A percentile compares a stretch with the other conserved stretches of the same genome.
Evolutionary conservation across 2,797 vertebrate genomes (phyloP).

Genomic region (Emys orbicularis): DNA sequence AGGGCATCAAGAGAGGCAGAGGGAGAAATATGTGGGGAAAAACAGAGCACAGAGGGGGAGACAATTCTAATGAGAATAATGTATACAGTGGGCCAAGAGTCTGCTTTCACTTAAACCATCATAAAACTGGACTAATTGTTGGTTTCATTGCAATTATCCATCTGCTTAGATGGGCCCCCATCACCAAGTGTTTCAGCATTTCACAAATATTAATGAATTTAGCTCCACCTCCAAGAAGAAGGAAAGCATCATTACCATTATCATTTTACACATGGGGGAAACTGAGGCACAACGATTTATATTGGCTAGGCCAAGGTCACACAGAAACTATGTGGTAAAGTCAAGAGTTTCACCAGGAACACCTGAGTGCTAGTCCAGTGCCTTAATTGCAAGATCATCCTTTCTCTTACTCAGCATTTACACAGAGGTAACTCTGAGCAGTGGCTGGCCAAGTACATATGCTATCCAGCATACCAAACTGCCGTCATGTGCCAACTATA

Average conservation of each 20-base stretch:
- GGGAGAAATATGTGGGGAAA: neutral
- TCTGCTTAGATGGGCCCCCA: rapidly evolving
- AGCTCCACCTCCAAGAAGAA: rapidly evolving
- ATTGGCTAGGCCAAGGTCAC: rapidly evolving
- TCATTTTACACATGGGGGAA: neutral
- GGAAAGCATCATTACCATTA: neutral
- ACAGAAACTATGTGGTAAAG: neutral
- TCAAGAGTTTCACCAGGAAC: neutral
- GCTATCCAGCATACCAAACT: neutral
- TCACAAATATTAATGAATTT: neutral
- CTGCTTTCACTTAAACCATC: neutral
- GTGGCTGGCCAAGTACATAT: rapidly evolving
- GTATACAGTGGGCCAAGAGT: neutral
- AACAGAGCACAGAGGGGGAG: neutral
- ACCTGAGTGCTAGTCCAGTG: neutral
- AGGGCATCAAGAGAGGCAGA: neutral
- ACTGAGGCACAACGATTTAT: neutral
- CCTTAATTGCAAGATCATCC: neutral
- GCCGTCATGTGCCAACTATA: neutral
- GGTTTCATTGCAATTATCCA: neutral
- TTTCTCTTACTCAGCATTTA: neutral
- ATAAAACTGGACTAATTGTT: neutral
- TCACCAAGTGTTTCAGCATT: neutral
- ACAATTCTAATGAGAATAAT: neutral
- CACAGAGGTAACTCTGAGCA: neutral